A percentile compares a stretch with the other conserved stretches of the same genome.
phyloP scores from a whole-genome alignment of 2,113 vertebrate species.

The Girardinichthys multiradiatus region DNA sequence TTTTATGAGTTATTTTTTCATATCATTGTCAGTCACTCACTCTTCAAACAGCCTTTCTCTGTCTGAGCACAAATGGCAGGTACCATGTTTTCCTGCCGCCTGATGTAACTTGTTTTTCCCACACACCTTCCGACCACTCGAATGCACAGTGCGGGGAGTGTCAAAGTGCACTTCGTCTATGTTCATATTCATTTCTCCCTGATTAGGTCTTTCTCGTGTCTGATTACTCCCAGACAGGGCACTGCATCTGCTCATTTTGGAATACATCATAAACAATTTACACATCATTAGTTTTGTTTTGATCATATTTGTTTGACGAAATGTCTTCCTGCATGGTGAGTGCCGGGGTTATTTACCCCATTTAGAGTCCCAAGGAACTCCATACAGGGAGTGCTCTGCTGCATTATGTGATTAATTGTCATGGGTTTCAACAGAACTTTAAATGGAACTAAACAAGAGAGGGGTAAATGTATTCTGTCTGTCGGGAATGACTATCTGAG shows the following conservation, averaged over 20 bases:
- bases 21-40: constrained; percentile 48
- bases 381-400: constrained; percentile 48
- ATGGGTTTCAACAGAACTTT: constrained; percentile 58
- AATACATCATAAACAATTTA: constrained; percentile 83
- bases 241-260: constrained; percentile 65
- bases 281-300: constrained; percentile 85
- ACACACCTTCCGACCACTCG: constrained; percentile 42
- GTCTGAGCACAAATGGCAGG: constrained; percentile 29
- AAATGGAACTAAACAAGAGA: constrained; percentile 26
- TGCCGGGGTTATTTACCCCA: constrained; percentile 75
- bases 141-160: constrained; percentile 22
- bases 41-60: constrained; percentile 36
- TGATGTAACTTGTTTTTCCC: constrained; percentile 35
- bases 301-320: constrained; percentile 83
- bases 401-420: constrained; percentile 76
- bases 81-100: constrained; percentile 28
- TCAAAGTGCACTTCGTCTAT: constrained; percentile 52
- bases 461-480: constrained; percentile 15
- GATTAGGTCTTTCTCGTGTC: constrained; percentile 76
- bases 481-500: not conserved
- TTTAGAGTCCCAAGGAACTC: constrained; percentile 64
- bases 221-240: constrained; percentile 72
- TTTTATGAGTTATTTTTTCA: constrained; percentile 52
- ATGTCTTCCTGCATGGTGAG: constrained; percentile 71
- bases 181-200: constrained; percentile 77